These are phyloP conservation scores for Percina caprodes DNA, from an alignment of 2,113 vertebrate genomes.

Conservation along the genomic window DNA sequence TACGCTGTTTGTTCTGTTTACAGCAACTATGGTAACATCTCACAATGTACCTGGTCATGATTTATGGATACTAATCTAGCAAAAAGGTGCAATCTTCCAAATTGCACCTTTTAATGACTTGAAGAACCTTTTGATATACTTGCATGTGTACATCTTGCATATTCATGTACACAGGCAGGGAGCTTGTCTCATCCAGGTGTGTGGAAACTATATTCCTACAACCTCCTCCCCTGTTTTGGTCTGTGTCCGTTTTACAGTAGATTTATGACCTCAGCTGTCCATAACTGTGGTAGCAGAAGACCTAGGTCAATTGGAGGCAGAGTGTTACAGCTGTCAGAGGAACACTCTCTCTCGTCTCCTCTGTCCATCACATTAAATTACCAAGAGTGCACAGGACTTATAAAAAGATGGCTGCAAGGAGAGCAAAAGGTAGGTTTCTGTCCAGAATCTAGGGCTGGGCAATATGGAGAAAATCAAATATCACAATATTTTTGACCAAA, in stretches of 20 bases:
- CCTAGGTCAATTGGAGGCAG: conserved; percentile 59
- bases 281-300: conserved; percentile 60
- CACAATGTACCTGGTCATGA: not conserved
- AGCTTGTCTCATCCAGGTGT: not conserved
- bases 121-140: not conserved
- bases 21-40: not conserved
- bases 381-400: conserved; percentile 17
- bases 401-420: conserved; percentile 23
- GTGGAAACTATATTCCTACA: not conserved
- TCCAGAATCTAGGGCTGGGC: not conserved
- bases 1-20: not conserved
- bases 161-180: not conserved
- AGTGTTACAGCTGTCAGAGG: conserved; percentile 59
- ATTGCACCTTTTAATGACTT: not conserved
- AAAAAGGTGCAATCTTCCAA: conserved; percentile 11
- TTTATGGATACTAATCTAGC: conserved; percentile 29
- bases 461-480: too few relatives aligned
- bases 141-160: not conserved
- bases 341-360: conserved; percentile 43
- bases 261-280: conserved; percentile 59
- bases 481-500: too few relatives aligned
- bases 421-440: not conserved
- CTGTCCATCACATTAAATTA: conserved; percentile 62
- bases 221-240: conserved; percentile 23
- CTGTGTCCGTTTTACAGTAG: conserved; percentile 9